These are phyloP conservation scores for Hybos culiciformis DNA, from an alignment of 2,888 invertebrate species.

Conservation along the genomic window DNA sequence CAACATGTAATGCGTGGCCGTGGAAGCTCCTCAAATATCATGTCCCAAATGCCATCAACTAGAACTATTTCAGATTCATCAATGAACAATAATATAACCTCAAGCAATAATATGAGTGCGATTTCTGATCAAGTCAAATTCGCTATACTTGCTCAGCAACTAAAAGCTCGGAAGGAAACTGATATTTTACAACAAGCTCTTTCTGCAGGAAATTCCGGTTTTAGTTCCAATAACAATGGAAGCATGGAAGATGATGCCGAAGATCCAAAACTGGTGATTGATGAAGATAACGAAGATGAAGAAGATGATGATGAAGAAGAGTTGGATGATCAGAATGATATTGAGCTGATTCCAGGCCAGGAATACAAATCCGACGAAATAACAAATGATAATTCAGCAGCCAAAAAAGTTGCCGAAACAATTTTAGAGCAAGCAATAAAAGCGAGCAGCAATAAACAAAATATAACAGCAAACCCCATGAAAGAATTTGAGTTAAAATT, in stretches of 20 bases:
- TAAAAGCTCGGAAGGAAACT: conserved; percentile 44
- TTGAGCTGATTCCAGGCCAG: conserved; percentile 14
- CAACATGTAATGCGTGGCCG: conserved; percentile 36
- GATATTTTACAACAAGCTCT: conserved; percentile 32
- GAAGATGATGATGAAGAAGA: conserved; percentile 20
- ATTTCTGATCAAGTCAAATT: conserved; percentile 58
- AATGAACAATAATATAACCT: not conserved
- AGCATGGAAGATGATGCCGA: conserved; percentile 45
- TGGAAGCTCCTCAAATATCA: conserved; percentile 20
- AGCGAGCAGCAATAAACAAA: conserved; percentile 19
- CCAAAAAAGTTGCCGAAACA: conserved; percentile 44
- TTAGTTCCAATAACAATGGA: conserved; percentile 18
- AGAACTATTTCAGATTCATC: conserved; percentile 9
- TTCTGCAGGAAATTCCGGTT: conserved; percentile 23
- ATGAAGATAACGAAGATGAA: conserved; percentile 30
- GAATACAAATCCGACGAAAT: not conserved
- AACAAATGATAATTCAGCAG: conserved; percentile 19
- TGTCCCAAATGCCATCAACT: conserved; percentile 17
- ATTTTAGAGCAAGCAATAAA: conserved; percentile 41
- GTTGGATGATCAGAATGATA: conserved; percentile 34
- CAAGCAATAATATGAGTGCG: conserved; percentile 8
- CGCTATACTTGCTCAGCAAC: conserved; percentile 64
- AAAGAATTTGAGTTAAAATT: conserved; percentile 42
- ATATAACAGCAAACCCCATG: conserved; percentile 3
- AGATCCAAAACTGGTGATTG: conserved; percentile 36